Conservation (phyloP, 64 coral and sea anemone genomes). For the Catalaphyllia jardinei region DNA sequence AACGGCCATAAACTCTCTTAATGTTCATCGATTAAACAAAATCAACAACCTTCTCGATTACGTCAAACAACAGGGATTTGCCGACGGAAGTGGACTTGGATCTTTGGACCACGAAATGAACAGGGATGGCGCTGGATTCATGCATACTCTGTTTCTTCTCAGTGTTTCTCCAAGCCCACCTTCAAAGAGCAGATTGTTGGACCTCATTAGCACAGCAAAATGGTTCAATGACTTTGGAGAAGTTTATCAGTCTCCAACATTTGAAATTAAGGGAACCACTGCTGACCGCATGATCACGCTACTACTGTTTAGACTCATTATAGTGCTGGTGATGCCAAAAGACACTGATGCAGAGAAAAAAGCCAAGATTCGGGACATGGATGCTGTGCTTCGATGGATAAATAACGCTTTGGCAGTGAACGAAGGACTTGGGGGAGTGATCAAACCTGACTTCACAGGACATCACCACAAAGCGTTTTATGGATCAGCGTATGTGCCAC, state of each 20-base stretch:
- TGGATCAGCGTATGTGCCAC: constrained; percentile 57
- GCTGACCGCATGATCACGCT: constrained; percentile 75
- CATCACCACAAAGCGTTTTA: constrained; percentile 81
- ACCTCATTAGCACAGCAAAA: constrained; percentile 58
- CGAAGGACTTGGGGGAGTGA: constrained; percentile 70
- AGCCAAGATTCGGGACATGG: constrained; percentile 62
- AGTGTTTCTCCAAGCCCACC: constrained; percentile 8
- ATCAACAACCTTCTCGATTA: constrained; percentile 62
- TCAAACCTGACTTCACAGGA: constrained; percentile 74
- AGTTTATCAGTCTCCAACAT: constrained; percentile 59
- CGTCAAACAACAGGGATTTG: constrained; percentile 58
- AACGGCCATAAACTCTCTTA: constrained; percentile 31
- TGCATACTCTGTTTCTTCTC: constrained; percentile 67
- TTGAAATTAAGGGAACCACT: constrained; percentile 72
- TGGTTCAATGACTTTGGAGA: constrained; percentile 86
- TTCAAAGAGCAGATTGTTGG: constrained; percentile 1
- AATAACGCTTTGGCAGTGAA: constrained; percentile 58
- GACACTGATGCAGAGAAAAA: constrained; percentile 22
- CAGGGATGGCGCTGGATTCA: constrained; percentile 54
- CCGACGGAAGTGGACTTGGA: constrained; percentile 64
- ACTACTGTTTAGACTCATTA: constrained; percentile 38
- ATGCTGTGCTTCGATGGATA: constrained; percentile 51
- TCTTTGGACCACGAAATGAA: constrained; percentile 73
- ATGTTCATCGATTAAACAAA: constrained; percentile 36
- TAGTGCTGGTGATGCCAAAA: constrained; percentile 55